These are phyloP conservation scores for Terebella lapidaria DNA, from an alignment of 2,888 invertebrate species.

Conservation along the genomic window DNA sequence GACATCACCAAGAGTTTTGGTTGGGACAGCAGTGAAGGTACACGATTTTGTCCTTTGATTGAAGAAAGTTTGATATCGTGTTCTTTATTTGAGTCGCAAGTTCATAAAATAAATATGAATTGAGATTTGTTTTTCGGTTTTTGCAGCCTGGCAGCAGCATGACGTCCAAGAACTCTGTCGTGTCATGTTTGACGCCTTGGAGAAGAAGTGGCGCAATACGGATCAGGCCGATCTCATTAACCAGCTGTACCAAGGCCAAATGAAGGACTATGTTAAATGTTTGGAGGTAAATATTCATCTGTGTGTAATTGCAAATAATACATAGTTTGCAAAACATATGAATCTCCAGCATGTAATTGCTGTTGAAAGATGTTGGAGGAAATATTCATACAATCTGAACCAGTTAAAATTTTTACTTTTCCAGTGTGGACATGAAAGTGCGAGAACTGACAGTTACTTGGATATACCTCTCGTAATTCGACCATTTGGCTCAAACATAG, in stretches of 20 bases:
- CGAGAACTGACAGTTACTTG: conserved; percentile 74
- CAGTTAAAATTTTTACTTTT: too few relatives aligned
- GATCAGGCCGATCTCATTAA: conserved; percentile 77
- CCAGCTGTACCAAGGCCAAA: conserved; percentile 67
- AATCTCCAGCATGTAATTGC: too few relatives aligned
- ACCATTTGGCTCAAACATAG: conserved; percentile 71
- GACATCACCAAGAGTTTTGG: conserved; percentile 82
- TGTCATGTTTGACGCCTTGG: conserved; percentile 85
- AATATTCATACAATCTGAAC: too few relatives aligned
- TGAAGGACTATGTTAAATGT: conserved; percentile 86
- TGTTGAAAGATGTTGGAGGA: too few relatives aligned
- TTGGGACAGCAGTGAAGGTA: conserved; percentile 76
- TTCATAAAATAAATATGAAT: background rate
- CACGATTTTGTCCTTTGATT: background rate
- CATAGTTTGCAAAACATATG: too few relatives aligned
- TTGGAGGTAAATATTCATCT: conserved; percentile 58
- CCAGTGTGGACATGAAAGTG: conserved; percentile 75
- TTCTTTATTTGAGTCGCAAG: too few relatives aligned
- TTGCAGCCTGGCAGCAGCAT: conserved; percentile 79
- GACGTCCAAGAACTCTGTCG: conserved; percentile 85
- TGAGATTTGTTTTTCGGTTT: background rate
- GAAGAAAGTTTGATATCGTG: background rate
- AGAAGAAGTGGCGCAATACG: conserved; percentile 76
- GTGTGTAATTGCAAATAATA: too few relatives aligned
- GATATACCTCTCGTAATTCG: conserved; percentile 82